Evolutionary conservation across 2,797 vertebrate species (phyloP).

Genomic region (Philypnodon macrostomus): DNA sequence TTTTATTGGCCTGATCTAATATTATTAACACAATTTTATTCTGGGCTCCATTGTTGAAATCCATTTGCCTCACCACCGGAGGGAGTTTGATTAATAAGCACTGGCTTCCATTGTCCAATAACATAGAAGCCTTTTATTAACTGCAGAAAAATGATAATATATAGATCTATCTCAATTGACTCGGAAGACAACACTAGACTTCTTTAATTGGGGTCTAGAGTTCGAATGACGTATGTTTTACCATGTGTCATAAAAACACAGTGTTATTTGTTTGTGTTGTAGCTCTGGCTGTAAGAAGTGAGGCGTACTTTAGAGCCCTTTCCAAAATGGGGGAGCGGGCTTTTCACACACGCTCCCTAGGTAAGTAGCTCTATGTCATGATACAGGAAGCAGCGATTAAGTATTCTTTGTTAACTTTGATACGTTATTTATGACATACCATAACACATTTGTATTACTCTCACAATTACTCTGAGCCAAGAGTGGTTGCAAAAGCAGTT

Average conservation of each 20-base stretch:
- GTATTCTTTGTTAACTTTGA: slow-evolving; percentile 11
- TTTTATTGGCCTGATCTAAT: not conserved
- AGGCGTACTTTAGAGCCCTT: slow-evolving; percentile 88
- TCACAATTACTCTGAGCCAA: not conserved
- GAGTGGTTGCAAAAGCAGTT: too few relatives aligned
- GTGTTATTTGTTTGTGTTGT: slow-evolving; percentile 26
- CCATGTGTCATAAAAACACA: not conserved
- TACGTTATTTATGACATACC: slow-evolving; percentile 19
- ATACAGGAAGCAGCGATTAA: not conserved
- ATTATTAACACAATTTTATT: not conserved
- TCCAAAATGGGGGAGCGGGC: slow-evolving; percentile 89
- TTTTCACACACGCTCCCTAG: slow-evolving; percentile 79
- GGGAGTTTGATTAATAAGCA: not conserved
- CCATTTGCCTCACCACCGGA: not conserved
- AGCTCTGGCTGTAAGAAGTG: slow-evolving; percentile 84
- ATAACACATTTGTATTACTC: slow-evolving; percentile 17
- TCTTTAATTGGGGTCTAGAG: not conserved
- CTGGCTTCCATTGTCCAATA: slow-evolving; percentile 1
- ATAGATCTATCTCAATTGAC: slow-evolving; percentile 2
- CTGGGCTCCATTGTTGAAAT: not conserved
- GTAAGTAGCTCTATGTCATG: slow-evolving; percentile 72
- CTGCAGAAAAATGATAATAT: too few relatives aligned
- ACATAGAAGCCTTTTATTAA: too few relatives aligned
- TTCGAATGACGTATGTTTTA: not conserved
- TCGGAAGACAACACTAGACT: not conserved